Evolutionary conservation across 2,888 invertebrate species (phyloP).

Genomic region (Axea sp.): DNA sequence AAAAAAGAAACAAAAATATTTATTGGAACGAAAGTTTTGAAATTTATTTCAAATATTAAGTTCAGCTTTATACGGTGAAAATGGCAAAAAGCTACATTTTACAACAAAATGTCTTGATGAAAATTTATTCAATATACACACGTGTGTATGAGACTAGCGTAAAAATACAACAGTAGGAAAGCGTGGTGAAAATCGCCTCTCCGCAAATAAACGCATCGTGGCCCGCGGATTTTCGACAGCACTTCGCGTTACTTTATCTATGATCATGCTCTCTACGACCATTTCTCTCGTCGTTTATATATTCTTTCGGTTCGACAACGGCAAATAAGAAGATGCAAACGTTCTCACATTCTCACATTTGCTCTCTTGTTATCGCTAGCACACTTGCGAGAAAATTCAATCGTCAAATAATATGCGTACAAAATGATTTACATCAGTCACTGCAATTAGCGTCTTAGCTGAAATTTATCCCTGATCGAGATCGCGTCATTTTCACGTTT

Average conservation of each 20-base stretch:
- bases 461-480: neutral
- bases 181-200: no score
- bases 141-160: no score
- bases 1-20: no score
- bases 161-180: no score
- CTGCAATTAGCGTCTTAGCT: neutral
- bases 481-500: neutral
- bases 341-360: slow-evolving; percentile 45
- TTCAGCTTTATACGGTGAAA: no score
- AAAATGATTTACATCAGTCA: slow-evolving; percentile 7
- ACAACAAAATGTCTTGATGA: no score
- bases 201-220: slow-evolving; percentile 12
- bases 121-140: no score
- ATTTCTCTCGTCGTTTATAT: slow-evolving; percentile 41
- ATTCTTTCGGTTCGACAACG: slow-evolving; percentile 43
- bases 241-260: slow-evolving; percentile 50
- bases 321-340: slow-evolving; percentile 49
- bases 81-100: no score
- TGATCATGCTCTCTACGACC: slow-evolving; percentile 64
- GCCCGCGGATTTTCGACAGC: slow-evolving; percentile 63
- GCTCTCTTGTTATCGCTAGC: slow-evolving; percentile 14
- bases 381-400: slow-evolving; percentile 37
- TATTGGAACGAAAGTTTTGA: no score
- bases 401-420: slow-evolving; percentile 6
- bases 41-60: no score